Conservation (phyloP, 2,113 vertebrate species). For the Gavia stellata region DNA sequence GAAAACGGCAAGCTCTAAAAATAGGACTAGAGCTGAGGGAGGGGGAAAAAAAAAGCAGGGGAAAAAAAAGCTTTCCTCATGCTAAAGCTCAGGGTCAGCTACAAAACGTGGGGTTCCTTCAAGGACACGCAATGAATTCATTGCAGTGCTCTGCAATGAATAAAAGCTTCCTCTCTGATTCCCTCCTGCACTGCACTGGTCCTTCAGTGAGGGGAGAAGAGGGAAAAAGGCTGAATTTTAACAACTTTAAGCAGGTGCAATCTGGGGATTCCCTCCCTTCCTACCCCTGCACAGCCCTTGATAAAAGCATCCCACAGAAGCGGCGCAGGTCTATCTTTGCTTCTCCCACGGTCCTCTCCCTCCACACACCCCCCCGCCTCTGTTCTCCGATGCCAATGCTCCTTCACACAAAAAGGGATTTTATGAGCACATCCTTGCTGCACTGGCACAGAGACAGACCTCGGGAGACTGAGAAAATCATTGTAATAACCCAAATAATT, state of each 20-base stretch:
- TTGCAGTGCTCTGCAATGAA: neutral
- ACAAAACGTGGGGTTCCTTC: conserved; percentile 5
- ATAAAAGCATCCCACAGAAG: neutral
- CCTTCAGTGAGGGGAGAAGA: neutral
- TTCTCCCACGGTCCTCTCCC: neutral
- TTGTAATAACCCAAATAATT: neutral
- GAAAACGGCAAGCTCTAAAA: conserved; percentile 49
- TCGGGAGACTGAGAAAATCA: neutral
- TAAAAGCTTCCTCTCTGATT: neutral
- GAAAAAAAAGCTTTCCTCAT: neutral
- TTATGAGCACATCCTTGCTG: neutral
- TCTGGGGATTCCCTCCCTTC: neutral
- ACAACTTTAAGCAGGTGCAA: neutral
- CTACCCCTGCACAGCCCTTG: neutral
- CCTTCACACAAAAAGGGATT: neutral
- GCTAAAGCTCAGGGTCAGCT: conserved; percentile 41
- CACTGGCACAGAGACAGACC: neutral
- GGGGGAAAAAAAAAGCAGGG: neutral
- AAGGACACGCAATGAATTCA: conserved; percentile 4
- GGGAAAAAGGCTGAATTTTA: neutral
- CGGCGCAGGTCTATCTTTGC: neutral
- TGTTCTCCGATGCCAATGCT: neutral
- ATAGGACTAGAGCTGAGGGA: conserved; percentile 18
- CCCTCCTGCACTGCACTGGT: neutral
- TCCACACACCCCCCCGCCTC: neutral